A percentile compares a stretch with the other conserved stretches of the same genome.
These are phyloP conservation scores for Paelopatides confundens DNA, from an alignment of 53 echinoderm and acorn worm genomes.

Conservation along the genomic window DNA sequence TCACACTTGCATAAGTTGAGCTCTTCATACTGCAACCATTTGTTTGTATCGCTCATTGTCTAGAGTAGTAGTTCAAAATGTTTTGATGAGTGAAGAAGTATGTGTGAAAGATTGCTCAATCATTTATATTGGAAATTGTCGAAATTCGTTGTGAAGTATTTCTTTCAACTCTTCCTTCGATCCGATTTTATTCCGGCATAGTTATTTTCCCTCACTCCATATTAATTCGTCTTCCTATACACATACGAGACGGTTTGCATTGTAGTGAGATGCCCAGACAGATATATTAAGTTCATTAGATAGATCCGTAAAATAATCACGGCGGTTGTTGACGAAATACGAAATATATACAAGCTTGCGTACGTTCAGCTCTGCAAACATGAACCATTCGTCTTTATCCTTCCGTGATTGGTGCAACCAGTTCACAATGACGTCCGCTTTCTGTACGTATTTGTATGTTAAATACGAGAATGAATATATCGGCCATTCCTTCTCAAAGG, in stretches of 20 bases:
- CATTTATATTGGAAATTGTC: neutral
- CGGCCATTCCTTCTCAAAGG: neutral
- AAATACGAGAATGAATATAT: neutral
- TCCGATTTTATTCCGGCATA: neutral
- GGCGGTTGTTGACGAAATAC: neutral
- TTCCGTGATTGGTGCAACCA: neutral
- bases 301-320: neutral
- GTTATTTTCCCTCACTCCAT: neutral
- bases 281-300: neutral
- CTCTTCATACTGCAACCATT: no score
- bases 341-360: neutral
- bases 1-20: no score
- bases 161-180: neutral
- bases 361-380: neutral
- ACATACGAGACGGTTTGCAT: neutral
- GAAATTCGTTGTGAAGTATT: neutral
- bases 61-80: no score
- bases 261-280: neutral
- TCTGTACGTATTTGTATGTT: neutral
- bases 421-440: neutral
- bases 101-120: neutral
- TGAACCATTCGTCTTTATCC: neutral
- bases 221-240: neutral
- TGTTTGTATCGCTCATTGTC: no score
- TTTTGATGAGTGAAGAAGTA: neutral